Conservation (phyloP, 2,888 invertebrate species). For the Harpagoxenus sublaevis region DNA sequence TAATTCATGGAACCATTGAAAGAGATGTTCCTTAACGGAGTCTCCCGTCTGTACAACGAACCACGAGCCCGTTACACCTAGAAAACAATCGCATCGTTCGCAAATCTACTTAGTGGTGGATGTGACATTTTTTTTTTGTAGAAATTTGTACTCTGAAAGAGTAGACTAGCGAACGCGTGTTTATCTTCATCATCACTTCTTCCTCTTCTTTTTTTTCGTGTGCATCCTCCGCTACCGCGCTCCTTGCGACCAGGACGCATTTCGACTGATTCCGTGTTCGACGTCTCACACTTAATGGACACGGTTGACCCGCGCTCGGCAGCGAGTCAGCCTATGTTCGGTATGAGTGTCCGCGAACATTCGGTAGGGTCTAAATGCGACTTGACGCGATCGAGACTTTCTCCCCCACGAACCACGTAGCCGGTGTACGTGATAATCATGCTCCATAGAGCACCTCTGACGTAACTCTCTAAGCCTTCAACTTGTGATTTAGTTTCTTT, state of each 20-base stretch:
- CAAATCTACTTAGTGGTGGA: constrained; percentile 46
- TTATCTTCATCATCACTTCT: constrained; percentile 22
- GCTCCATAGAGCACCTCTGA: constrained; percentile 74
- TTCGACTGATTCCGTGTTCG: constrained; percentile 2
- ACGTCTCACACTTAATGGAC: not conserved
- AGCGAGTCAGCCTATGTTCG: not conserved
- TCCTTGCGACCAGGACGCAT: constrained; percentile 54
- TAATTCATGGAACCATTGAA: not conserved
- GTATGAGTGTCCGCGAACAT: constrained; percentile 18
- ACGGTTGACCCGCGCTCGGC: constrained; percentile 1
- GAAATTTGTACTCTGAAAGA: constrained; percentile 15
- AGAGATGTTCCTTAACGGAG: not conserved
- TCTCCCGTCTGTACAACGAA: constrained; percentile 32
- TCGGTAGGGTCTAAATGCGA: constrained; percentile 38
- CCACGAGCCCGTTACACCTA: constrained; percentile 39
- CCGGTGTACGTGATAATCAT: constrained; percentile 73
- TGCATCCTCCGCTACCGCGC: constrained; percentile 60
- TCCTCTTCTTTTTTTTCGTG: constrained; percentile 9
- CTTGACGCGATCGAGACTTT: constrained; percentile 40
- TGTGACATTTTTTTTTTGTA: constrained; percentile 31
- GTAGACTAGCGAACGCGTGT: constrained; percentile 48
- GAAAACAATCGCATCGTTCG: constrained; percentile 39
- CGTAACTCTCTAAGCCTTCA: constrained; percentile 71
- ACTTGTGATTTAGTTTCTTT: constrained; percentile 64
- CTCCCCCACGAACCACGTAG: constrained; percentile 70